Evolutionary conservation across 2,113 vertebrate species (phyloP), one percentile per base, ranked within the genome.

Genomic region (Halichoerus grypus): DNA sequence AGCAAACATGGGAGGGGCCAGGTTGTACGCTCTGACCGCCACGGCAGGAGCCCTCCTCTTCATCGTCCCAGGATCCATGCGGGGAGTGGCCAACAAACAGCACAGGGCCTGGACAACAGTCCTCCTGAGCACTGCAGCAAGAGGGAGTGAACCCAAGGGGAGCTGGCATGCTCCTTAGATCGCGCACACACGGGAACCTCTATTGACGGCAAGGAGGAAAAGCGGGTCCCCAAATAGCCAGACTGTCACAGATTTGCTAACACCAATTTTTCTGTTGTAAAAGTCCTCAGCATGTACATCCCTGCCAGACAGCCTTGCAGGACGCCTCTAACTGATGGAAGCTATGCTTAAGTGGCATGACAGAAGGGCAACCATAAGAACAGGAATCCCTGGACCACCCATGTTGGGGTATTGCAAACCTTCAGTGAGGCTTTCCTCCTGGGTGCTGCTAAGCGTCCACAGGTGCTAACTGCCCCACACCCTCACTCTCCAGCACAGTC

Each of bases 251-350:
- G 82, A 74, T 91, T 72, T 92, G 74, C 57, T 39, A 76, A 89
- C 15, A 61, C 7, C 65, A n/a, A 76, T 61, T 96, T 65, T 51
- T 88, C 80, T 39, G 7, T 39, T 51, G 57, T 55, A 67, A 79
- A 59, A 15, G 69, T 74, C 33, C 63, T 63, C 77, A 22, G 57
- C 77, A 77, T 4, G 12, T 8, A 94, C 36, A 94, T 85, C 67
- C 49, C 21, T 72, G 33, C 36, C 88, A 74, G 93, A 42, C 12
- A 93, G 46, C 55, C 95, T 95, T 92, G 13, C 39, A 77, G 12
- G 18, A 19, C 31, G 13, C 61, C 86, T 92, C 72, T 87, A 72
- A 91, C 3, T 7, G 80, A 80, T 0, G n/a, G 19, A 33, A 67
- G 1, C 49, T 51, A 80, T 90, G 71, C 77, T 24, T 61, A 91